These are phyloP conservation scores for Sinodicranocentrus sp. DNA, from an alignment of 2,888 invertebrate genomes.

Conservation along the genomic window DNA sequence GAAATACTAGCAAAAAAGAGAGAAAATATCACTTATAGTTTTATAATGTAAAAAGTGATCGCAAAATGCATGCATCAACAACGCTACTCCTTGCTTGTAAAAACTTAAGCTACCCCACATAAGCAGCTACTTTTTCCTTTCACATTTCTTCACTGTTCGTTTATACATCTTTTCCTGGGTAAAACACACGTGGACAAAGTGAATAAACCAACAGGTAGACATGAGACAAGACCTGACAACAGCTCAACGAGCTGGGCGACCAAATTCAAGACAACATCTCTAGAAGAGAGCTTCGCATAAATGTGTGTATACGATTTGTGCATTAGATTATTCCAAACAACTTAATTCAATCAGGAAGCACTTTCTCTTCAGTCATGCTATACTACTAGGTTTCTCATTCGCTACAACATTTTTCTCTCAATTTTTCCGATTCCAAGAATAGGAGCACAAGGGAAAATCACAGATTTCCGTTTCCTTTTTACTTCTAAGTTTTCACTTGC, in stretches of 20 bases:
- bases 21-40: not conserved
- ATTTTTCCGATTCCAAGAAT: not conserved
- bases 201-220: constrained; percentile 69
- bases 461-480: not conserved
- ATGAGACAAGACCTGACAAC: not conserved
- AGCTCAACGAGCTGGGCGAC: not conserved
- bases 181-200: constrained; percentile 63
- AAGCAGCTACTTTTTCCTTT: not conserved
- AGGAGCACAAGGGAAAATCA: not conserved
- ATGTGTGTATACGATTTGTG: constrained; percentile 36
- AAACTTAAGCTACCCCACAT: not conserved
- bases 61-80: not conserved
- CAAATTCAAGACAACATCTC: not conserved
- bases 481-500: no score
- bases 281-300: not conserved
- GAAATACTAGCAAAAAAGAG: not conserved
- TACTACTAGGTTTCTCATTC: not conserved
- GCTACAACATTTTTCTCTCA: not conserved
- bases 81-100: not conserved
- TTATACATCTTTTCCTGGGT: not conserved
- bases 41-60: not conserved
- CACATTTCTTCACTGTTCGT: not conserved
- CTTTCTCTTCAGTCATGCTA: not conserved
- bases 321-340: constrained; percentile 49
- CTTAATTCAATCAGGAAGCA: constrained; percentile 44